Base-by-base conservation (phyloP, 1,140 invertebrate species). In the Cataglyphis hispanica region DNA sequence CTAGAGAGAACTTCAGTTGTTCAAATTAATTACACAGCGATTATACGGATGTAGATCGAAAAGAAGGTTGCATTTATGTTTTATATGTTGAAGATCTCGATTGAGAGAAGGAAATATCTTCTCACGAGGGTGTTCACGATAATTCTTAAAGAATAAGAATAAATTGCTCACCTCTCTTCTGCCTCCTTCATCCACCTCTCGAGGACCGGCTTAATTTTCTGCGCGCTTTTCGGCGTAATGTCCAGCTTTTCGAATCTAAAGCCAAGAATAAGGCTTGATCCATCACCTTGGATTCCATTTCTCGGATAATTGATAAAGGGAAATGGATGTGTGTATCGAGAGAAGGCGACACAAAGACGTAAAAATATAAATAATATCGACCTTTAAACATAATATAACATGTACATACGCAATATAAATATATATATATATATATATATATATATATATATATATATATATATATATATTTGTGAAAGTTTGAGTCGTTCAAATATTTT, bases 161-260 rank as follows among this genome's bases (percentile, higher is more conserved):
- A 58, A n/a, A 58, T 25, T 61, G 87, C 96, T 97, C 97, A 98
- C 97, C 98, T 98, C 96, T 98, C 98, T 96, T 99, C 98, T 43
- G 98, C 98, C 95, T 99, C 98, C 95, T 98, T 98, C 98, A 99
- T 99, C 99, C 99, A 99, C 95, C 97, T 96, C 95, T 99, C 99
- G 92, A 99, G 96, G 86, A 99, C 99, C 89, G 99, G 99, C 95
- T 99, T 99, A 93, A 99, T 99, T 97, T 99, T 99, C 96, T 99
- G 98, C 89, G 99, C 99, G 96, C 98, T 99, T 96, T 99, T 99
- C 94, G 99, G 99, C 93, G 99, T 99, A 92, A 99, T 99, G 96
- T 99, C 99, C 95, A 99, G 96, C 96, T 99, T 99, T 96, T 99
- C 99, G 97, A 99, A 99, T 97, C 99, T 99, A 95, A 94, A 95